A percentile compares a stretch with the other conserved stretches of the same genome.
These are phyloP conservation scores for Neosilurus hyrtlii DNA, from an alignment of 2,797 vertebrate species.

Conservation along the genomic window DNA sequence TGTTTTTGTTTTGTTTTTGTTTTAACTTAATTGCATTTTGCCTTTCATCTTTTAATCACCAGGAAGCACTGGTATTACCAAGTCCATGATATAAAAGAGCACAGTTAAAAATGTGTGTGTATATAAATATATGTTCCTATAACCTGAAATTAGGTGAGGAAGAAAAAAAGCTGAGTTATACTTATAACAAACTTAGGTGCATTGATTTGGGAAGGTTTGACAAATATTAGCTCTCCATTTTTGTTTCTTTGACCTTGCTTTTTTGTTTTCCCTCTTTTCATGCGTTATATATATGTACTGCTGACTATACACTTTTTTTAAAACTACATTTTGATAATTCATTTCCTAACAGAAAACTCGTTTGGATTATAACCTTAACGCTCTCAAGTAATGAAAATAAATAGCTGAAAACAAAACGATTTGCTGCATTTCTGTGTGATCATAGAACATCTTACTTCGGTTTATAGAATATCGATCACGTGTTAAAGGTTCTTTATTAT, in stretches of 20 bases:
- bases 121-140: constrained; percentile 57
- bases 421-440: constrained; percentile 36
- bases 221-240: constrained; percentile 49
- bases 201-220: constrained; percentile 46
- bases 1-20: constrained; percentile 35
- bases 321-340: constrained; percentile 81
- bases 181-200: constrained; percentile 39
- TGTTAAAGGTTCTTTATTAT: background rate
- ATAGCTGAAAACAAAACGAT: constrained; percentile 65
- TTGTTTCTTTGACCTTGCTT: constrained; percentile 55
- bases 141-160: constrained; percentile 42
- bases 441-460: too few species aligned
- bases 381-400: constrained; percentile 77
- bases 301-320: constrained; percentile 78
- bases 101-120: constrained; percentile 62
- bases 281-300: constrained; percentile 70
- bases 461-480: background rate
- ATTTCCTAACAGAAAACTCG: constrained; percentile 77
- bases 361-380: constrained; percentile 80
- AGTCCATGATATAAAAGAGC: constrained; percentile 60
- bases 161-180: constrained; percentile 16
- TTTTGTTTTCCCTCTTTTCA: constrained; percentile 60
- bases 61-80: constrained; percentile 70
- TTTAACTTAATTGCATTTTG: constrained; percentile 49
- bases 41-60: constrained; percentile 40